phyloP scores from a whole-genome alignment of 2,797 vertebrate genomes.

The Delichon dasypus region DNA sequence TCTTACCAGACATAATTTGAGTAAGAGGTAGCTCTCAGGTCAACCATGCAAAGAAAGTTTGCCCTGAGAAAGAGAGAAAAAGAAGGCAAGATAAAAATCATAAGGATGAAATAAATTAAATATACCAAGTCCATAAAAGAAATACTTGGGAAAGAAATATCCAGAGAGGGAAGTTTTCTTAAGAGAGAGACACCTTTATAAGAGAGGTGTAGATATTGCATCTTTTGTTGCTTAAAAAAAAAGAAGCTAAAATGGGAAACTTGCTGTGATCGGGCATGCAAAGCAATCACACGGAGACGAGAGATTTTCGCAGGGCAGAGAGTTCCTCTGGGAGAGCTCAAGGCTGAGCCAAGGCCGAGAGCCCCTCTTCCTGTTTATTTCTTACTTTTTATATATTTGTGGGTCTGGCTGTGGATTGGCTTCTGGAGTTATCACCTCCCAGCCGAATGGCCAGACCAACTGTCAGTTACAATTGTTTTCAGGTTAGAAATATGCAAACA shows the following conservation, averaged over 20 bases:
- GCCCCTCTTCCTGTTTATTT: too few species aligned
- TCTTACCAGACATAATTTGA: neutral
- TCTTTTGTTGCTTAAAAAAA: neutral
- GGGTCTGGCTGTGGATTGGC: too few species aligned
- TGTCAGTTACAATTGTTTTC: too few species aligned
- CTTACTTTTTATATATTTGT: too few species aligned
- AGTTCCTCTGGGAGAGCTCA: too few species aligned
- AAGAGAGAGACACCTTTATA: neutral
- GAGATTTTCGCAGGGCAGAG: too few species aligned
- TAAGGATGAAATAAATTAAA: neutral
- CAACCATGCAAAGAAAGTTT: neutral
- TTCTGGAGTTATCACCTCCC: too few species aligned
- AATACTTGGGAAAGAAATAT: neutral
- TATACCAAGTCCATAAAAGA: neutral
- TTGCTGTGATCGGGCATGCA: too few species aligned
- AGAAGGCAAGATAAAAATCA: neutral
- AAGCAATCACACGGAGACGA: too few species aligned
- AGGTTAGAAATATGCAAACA: too few species aligned
- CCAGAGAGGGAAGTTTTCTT: fast-evolving
- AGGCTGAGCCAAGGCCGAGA: too few species aligned
- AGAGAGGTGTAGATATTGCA: neutral
- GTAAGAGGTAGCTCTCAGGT: neutral
- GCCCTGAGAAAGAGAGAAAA: neutral
- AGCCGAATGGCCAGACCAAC: too few species aligned
- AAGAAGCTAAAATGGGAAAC: neutral